phyloP scores from a whole-genome alignment of 1,140 invertebrate species.

The Periplaneta americana region DNA sequence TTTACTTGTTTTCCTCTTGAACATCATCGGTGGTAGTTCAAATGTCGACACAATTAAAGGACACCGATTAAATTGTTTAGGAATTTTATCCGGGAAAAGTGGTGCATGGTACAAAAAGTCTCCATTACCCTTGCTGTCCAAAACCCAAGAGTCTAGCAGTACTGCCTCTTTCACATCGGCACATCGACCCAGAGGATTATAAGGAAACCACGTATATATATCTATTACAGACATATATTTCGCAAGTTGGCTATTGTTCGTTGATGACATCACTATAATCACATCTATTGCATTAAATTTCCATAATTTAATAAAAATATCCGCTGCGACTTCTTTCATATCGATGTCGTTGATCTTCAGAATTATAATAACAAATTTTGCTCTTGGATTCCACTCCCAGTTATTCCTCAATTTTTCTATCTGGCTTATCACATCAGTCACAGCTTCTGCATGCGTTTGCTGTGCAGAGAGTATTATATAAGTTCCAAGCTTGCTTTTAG shows the following conservation, averaged over 20 bases:
- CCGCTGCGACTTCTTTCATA: background rate
- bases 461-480: background rate
- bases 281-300: background rate
- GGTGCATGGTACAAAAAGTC: background rate
- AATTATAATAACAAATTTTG: background rate
- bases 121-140: background rate
- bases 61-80: background rate
- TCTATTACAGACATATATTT: no score
- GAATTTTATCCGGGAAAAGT: background rate
- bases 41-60: background rate
- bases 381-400: background rate
- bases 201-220: background rate
- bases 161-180: background rate
- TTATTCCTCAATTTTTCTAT: background rate
- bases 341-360: background rate
- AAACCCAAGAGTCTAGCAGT: background rate
- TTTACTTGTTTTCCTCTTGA: background rate
- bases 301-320: background rate
- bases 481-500: background rate
- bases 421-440: background rate
- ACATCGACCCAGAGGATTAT: background rate
- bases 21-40: background rate
- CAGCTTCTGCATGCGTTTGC: background rate
- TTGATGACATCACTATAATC: background rate
- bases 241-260: background rate